Conservation (phyloP, 2,888 invertebrate species). For the Tipula lateralis region DNA sequence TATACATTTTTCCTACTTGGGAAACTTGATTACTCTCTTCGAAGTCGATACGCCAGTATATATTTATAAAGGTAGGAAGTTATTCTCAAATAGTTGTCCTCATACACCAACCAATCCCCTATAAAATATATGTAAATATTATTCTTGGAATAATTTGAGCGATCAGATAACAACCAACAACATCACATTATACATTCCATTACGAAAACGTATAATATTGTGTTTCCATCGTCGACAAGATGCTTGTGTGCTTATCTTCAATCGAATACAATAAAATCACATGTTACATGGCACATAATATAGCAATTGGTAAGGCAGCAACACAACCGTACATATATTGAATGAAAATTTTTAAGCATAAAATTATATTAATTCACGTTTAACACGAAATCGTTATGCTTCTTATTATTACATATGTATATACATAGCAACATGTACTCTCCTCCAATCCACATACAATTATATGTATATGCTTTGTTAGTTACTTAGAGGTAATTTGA, state of each 20-base stretch:
- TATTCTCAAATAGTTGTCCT: no score
- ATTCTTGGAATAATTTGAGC: background rate
- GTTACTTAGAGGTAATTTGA: conserved; percentile 19
- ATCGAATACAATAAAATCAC: conserved; percentile 11
- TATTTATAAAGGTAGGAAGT: no score
- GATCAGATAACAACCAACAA: background rate
- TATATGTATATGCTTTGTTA: no score
- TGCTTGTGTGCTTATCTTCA: background rate
- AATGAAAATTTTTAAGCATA: background rate
- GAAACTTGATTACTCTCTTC: background rate
- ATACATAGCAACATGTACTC: background rate
- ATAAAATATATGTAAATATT: background rate
- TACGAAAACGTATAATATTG: background rate
- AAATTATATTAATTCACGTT: background rate
- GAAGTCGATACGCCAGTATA: no score
- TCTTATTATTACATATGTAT: background rate
- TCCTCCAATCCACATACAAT: background rate
- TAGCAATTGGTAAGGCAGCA: background rate
- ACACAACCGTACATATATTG: background rate
- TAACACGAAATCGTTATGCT: conserved; percentile 24
- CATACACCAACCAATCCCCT: background rate
- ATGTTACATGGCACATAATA: background rate
- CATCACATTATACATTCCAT: background rate
- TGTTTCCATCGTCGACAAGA: background rate
- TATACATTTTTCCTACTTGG: no score